Conservation (phyloP, 2,888 invertebrate genomes). For the Pseudeuparius sepicola region DNA sequence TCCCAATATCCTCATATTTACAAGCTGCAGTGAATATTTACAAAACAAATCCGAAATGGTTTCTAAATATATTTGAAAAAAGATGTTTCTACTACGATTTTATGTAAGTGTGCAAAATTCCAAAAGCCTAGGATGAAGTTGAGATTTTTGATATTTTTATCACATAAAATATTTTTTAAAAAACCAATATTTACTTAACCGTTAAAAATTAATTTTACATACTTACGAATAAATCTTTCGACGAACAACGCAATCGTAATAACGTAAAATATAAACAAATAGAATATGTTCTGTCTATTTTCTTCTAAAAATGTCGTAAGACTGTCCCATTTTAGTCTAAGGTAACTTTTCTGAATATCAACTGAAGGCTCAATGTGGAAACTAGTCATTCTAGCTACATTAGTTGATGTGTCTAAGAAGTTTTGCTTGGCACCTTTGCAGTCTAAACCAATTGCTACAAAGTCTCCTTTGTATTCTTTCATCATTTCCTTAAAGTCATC, state of each 20-base stretch:
- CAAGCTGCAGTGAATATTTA: too few relatives aligned
- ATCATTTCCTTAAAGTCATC: conserved; percentile 91
- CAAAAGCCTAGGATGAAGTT: too few relatives aligned
- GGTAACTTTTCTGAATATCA: conserved; percentile 59
- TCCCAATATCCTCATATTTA: too few relatives aligned
- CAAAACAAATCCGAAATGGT: too few relatives aligned
- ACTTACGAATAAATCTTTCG: conserved; percentile 84
- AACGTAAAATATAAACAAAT: conserved; percentile 90
- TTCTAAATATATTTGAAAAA: too few relatives aligned
- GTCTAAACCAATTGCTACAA: conserved; percentile 87
- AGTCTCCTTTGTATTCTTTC: conserved; percentile 93
- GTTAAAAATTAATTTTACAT: conserved; percentile 8
- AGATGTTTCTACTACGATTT: too few relatives aligned
- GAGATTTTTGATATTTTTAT: conserved; percentile 3
- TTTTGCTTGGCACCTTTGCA: conserved; percentile 94
- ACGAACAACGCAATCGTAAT: conserved; percentile 88
- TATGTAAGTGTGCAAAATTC: too few relatives aligned
- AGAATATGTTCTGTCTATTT: conserved; percentile 92
- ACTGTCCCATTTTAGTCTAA: conserved; percentile 73
- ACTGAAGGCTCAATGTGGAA: conserved; percentile 79
- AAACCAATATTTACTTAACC: too few relatives aligned
- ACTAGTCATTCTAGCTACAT: conserved; percentile 90
- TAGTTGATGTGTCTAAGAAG: conserved; percentile 88
- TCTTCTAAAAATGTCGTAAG: conserved; percentile 89
- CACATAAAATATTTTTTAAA: too few relatives aligned